phyloP scores from a whole-genome alignment of 2,888 invertebrate species.

The Teleogryllus oceanicus region DNA sequence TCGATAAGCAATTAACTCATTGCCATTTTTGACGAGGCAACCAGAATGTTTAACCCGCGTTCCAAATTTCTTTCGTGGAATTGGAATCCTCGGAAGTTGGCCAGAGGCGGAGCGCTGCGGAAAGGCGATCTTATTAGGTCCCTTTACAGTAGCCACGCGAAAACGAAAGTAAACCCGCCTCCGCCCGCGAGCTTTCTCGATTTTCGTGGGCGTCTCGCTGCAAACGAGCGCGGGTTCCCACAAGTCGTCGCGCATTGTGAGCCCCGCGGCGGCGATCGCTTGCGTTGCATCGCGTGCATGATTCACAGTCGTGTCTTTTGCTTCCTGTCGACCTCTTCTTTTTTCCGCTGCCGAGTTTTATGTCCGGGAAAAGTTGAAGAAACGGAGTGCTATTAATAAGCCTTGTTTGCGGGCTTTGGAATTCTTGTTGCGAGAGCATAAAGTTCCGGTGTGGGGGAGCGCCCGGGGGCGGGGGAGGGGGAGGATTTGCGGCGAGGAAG shows the following conservation, averaged over 20 bases:
- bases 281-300: background rate
- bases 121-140: too few relatives aligned
- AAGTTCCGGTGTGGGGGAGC: background rate
- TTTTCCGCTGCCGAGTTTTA: background rate
- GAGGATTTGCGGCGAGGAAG: too few relatives aligned
- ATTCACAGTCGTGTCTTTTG: background rate
- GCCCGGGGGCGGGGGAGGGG: background rate
- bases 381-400: background rate
- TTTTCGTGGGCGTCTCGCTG: background rate
- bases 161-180: too few relatives aligned
- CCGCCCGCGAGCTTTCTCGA: too few relatives aligned
- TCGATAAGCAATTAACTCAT: constrained; percentile 18
- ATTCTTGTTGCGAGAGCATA: constrained; percentile 5
- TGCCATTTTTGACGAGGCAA: background rate
- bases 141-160: too few relatives aligned
- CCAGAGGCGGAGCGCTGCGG: too few relatives aligned
- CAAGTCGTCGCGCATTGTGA: background rate
- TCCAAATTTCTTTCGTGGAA: too few relatives aligned
- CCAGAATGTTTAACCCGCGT: too few relatives aligned
- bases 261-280: background rate
- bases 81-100: too few relatives aligned
- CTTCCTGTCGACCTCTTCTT: background rate
- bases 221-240: background rate
- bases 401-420: background rate
- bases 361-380: constrained; percentile 1